A percentile compares a stretch with the other conserved stretches of the same genome.
Evolutionary conservation across 2,113 vertebrate species (phyloP).

Genomic region (Calyptommatus sinebrachiatus): DNA sequence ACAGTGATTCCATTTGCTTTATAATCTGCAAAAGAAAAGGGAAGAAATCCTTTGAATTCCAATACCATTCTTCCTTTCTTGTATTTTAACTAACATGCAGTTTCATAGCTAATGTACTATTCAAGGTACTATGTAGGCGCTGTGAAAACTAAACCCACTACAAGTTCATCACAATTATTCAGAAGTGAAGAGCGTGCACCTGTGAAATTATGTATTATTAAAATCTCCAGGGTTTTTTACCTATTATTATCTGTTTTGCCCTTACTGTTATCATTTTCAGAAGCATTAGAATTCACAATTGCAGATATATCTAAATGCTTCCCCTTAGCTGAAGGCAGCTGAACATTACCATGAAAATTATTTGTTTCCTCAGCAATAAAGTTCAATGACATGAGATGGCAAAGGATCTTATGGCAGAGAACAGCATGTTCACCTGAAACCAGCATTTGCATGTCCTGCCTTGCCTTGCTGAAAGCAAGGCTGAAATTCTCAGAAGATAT

Average conservation of each 20-base stretch:
- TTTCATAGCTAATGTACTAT: too few species aligned
- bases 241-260: too few species aligned
- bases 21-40: conserved; percentile 63
- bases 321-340: background rate
- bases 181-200: too few species aligned
- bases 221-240: background rate
- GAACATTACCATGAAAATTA: background rate
- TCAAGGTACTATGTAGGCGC: too few species aligned
- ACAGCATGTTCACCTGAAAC: background rate
- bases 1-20: conserved; percentile 65
- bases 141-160: too few species aligned
- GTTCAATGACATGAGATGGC: background rate
- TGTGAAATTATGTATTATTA: background rate
- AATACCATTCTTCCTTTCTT: background rate
- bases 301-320: background rate
- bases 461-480: too few species aligned
- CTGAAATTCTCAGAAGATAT: too few species aligned
- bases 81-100: too few species aligned
- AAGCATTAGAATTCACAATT: background rate
- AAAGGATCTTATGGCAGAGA: background rate
- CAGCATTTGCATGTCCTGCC: too few species aligned
- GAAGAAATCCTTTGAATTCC: conserved; percentile 31
- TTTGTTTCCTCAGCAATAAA: background rate
- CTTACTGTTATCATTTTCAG: background rate
- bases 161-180: too few species aligned